Base-by-base conservation (phyloP, 2,797 vertebrate genomes). In the Orestias chungarensis region DNA sequence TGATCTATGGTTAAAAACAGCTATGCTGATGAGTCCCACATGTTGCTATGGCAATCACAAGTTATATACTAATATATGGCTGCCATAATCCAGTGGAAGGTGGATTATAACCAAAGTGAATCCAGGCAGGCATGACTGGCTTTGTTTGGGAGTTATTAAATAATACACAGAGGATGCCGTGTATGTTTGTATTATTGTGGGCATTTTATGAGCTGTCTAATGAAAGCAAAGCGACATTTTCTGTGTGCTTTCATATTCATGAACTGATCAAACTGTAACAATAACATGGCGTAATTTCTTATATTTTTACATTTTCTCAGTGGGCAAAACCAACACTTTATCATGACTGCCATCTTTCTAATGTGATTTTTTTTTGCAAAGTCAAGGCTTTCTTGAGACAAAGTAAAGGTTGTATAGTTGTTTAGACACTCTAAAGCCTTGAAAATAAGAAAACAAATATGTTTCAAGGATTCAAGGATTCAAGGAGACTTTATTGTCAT, bases 11-110 rank as follows among this genome's bases (percentile, higher is more conserved):
- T 68, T 76, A 68, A 78, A 74, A 83, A 75, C 61, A 76, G 44
- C 62, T 79, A 77, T 73, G 79, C 78, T 78, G n/a, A 31, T 61
- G 72, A 74, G 70, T 66, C 35, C 71, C 71, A 65, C 43, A 68
- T 38, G 84, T 91, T 87, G 31, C 81, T 70, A 84, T 84, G 70
- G 89, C 35, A 84, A 91, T 85, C 68, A 70, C 78, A 74, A 80
- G 64, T 85, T 84, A 84, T 76, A 73, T 55, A 70, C 64, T 47
- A 66, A 49, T 64, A 55, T 69, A 55, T 82, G 73, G 79, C 80
- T 82, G 80, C 83, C 62, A 81, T 66, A 77, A 80, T 75, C 68
- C 55, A 82, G 78, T 55, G 59, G 59, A 59, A 77, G 54, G 49
- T 23, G 62, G 64, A 82, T 76, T 75, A 82, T 70, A 85, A 73